Conservation (phyloP, 2,888 invertebrate species). For the Itoplectis maculator region DNA sequence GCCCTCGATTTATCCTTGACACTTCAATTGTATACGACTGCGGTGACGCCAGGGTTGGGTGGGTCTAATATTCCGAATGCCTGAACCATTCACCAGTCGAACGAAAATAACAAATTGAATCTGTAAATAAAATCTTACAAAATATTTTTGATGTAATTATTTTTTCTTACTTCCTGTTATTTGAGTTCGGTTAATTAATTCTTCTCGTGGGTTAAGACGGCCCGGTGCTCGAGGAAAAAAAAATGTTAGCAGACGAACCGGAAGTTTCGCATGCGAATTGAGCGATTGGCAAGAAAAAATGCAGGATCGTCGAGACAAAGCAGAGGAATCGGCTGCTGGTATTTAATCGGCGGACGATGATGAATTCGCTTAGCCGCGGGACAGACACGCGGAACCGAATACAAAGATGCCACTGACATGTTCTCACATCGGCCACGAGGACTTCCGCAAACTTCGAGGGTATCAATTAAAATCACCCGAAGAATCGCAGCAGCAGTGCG, state of each 20-base stretch:
- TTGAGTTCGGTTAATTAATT: neutral
- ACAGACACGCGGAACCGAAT: constrained; percentile 7
- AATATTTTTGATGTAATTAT: neutral
- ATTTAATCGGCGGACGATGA: neutral
- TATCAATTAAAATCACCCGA: constrained; percentile 13
- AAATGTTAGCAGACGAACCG: constrained; percentile 32
- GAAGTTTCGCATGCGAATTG: constrained; percentile 21
- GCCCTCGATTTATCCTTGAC: constrained; percentile 17
- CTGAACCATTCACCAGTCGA: neutral
- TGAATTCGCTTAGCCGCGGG: constrained; percentile 4
- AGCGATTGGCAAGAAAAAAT: neutral
- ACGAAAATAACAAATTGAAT: neutral
- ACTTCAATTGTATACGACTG: neutral
- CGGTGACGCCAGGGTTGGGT: neutral
- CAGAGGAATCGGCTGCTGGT: neutral
- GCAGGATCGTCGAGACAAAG: neutral
- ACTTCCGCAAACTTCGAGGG: constrained; percentile 5
- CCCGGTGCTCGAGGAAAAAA: neutral
- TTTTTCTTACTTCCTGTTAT: neutral
- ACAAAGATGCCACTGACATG: neutral
- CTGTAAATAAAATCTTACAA: neutral
- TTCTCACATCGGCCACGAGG: neutral
- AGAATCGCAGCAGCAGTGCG: neutral
- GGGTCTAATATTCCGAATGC: neutral
- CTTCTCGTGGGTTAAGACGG: neutral